Evolutionary conservation across 1,140 invertebrate genomes (phyloP).

Genomic region (Berghia stephanieae): DNA sequence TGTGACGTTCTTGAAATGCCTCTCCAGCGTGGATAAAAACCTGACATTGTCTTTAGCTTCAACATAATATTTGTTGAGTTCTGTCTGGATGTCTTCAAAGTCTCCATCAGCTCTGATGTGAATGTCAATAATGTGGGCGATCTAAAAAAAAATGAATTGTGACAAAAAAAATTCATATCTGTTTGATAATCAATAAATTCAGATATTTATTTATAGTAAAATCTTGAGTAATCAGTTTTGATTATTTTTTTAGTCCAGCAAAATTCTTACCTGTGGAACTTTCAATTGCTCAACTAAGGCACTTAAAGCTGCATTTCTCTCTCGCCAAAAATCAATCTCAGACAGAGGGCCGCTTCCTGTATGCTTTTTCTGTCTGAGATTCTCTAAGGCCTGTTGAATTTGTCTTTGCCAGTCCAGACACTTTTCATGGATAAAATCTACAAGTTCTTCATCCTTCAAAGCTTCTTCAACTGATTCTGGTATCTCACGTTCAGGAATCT

Average conservation of each 20-base stretch:
- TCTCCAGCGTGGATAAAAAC: conserved; percentile 81
- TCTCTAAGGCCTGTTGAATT: conserved; percentile 61
- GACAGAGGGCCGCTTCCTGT: conserved; percentile 79
- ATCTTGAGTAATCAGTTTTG: too few species aligned
- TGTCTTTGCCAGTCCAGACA: conserved; percentile 64
- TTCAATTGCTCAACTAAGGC: conserved; percentile 83
- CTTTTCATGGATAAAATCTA: conserved; percentile 56
- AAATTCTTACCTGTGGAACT: conserved; percentile 71
- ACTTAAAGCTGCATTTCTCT: conserved; percentile 79
- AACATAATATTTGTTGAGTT: conserved; percentile 77
- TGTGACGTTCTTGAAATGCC: conserved; percentile 83
- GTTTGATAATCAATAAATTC: too few species aligned
- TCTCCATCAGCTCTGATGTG: conserved; percentile 67
- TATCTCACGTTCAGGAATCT: conserved; percentile 64
- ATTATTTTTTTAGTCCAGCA: too few species aligned
- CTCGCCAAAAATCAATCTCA: conserved; percentile 85
- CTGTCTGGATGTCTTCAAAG: conserved; percentile 70
- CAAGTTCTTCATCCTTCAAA: conserved; percentile 61
- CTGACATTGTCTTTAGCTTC: conserved; percentile 84
- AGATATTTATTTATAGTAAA: too few species aligned
- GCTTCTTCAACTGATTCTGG: conserved; percentile 59
- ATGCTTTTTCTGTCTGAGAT: conserved; percentile 64
- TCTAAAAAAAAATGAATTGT: conserved; percentile 27
- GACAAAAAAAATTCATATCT: too few species aligned
- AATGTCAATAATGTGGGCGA: conserved; percentile 71